phyloP scores from a whole-genome alignment of 2,797 vertebrate genomes.

The Phataginus tetradactyla region DNA sequence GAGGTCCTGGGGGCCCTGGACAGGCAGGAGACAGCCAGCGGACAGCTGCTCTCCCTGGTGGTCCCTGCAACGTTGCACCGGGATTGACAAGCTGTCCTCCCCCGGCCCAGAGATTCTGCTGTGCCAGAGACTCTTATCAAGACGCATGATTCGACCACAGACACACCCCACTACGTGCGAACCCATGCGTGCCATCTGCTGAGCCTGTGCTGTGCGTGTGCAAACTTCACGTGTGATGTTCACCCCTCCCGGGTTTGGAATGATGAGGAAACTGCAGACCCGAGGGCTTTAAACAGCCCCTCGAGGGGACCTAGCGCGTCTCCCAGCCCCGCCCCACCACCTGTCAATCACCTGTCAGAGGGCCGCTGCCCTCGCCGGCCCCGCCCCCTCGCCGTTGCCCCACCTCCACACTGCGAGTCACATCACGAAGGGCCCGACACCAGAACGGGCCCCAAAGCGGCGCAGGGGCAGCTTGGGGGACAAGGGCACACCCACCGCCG shows the following conservation, averaged over 20 bases:
- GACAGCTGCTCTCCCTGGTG: background rate
- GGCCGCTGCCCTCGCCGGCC: background rate
- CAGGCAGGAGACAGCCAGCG: background rate
- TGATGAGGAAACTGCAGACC: background rate
- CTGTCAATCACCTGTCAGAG: too few species aligned
- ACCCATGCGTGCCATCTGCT: background rate
- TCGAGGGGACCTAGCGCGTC: background rate
- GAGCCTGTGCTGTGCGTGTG: rapidly evolving
- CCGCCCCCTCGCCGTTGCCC: background rate
- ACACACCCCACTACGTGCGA: rapidly evolving
- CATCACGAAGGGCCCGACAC: too few species aligned
- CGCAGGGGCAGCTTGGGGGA: too few species aligned
- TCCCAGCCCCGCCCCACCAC: too few species aligned
- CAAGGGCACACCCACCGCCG: too few species aligned
- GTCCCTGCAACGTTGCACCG: too few species aligned
- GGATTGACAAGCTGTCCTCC: too few species aligned
- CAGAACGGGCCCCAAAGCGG: too few species aligned
- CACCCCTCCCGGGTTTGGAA: background rate
- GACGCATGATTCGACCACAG: rapidly evolving
- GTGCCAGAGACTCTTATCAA: background rate
- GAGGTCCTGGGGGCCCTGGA: too few species aligned
- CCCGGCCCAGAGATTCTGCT: background rate
- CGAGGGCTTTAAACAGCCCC: background rate
- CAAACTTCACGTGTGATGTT: background rate
- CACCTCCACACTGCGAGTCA: background rate